Conservation (phyloP, 2,888 invertebrate genomes). For the Cheilosia soror region DNA sequence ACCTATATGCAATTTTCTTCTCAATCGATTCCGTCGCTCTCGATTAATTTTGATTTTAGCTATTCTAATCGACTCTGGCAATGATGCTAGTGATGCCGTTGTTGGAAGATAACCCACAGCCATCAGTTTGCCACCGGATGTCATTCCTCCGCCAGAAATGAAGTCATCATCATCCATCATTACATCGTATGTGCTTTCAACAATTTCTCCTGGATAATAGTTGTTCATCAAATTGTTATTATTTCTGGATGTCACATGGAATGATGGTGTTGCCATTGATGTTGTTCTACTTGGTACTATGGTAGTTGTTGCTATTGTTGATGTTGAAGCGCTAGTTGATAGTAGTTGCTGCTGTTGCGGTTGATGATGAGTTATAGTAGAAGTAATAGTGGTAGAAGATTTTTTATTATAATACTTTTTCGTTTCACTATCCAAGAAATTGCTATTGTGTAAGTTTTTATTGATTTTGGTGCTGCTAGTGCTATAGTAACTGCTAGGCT, state of each 20-base stretch:
- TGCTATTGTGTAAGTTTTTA: constrained; percentile 66
- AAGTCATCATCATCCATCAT: constrained; percentile 77
- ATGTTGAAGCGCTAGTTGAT: constrained; percentile 39
- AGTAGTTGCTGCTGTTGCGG: constrained; percentile 43
- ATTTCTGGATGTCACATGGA: constrained; percentile 35
- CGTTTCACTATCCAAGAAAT: constrained; percentile 69
- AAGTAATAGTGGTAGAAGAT: constrained; percentile 49
- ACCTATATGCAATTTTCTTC: constrained; percentile 63
- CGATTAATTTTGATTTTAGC: constrained; percentile 81
- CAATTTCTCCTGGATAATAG: constrained; percentile 52
- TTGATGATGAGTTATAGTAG: constrained; percentile 44
- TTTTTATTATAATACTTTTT: constrained; percentile 74
- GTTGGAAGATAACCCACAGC: constrained; percentile 80
- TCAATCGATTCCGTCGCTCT: constrained; percentile 78
- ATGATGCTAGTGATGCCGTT: constrained; percentile 78
- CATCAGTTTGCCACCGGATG: constrained; percentile 77
- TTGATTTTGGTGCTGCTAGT: constrained; percentile 72
- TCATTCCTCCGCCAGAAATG: constrained; percentile 53
- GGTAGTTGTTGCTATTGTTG: constrained; percentile 77
- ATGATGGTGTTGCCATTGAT: constrained; percentile 69
- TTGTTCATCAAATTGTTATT: constrained; percentile 36
- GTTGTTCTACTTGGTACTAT: constrained; percentile 77
- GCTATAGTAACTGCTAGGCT: constrained; percentile 65
- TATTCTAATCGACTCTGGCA: constrained; percentile 81
- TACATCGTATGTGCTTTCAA: constrained; percentile 49